Evolutionary conservation across 2,888 invertebrate genomes (phyloP).

Genomic region (Gonocerus acuteangulatus): DNA sequence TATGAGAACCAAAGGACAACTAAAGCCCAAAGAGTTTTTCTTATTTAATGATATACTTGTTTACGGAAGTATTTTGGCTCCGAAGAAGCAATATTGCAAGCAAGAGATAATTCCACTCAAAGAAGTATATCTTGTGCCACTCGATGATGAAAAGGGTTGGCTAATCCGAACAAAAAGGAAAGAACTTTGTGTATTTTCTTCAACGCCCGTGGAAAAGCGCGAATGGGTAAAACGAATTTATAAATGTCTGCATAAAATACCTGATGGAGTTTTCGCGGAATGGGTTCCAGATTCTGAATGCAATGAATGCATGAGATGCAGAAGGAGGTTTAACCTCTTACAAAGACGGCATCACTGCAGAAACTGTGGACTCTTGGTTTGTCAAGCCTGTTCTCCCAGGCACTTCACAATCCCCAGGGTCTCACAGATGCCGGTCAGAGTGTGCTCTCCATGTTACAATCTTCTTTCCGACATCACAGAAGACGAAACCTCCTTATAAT

Average conservation of each 20-base stretch:
- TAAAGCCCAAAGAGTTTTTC: not conserved
- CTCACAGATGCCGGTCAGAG: slow-evolving; percentile 1
- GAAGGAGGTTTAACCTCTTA: not conserved
- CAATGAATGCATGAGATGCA: slow-evolving; percentile 4
- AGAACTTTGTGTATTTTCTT: not conserved
- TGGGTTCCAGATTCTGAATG: slow-evolving; percentile 5
- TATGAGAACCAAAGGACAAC: not conserved
- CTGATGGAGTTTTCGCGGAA: not conserved
- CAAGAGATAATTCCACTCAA: slow-evolving; percentile 3
- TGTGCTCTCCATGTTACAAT: not conserved
- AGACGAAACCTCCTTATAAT: too few relatives aligned
- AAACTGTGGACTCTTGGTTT: slow-evolving; percentile 10
- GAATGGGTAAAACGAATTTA: slow-evolving; percentile 6
- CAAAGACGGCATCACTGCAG: slow-evolving; percentile 5
- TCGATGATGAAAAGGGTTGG: slow-evolving; percentile 6
- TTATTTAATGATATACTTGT: slow-evolving; percentile 7
- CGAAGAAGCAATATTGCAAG: not conserved
- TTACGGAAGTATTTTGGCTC: slow-evolving; percentile 1
- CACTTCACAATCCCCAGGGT: not conserved
- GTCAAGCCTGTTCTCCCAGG: not conserved
- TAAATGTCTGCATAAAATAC: not conserved
- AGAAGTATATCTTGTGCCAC: not conserved
- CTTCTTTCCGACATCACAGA: not conserved
- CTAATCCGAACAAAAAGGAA: not conserved
- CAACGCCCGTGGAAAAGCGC: not conserved